Percentiles rank a stretch among this genome's conserved stretches.
These are phyloP conservation scores for Abscondita cerata DNA, from an alignment of 2,888 invertebrate species.

Conservation along the genomic window DNA sequence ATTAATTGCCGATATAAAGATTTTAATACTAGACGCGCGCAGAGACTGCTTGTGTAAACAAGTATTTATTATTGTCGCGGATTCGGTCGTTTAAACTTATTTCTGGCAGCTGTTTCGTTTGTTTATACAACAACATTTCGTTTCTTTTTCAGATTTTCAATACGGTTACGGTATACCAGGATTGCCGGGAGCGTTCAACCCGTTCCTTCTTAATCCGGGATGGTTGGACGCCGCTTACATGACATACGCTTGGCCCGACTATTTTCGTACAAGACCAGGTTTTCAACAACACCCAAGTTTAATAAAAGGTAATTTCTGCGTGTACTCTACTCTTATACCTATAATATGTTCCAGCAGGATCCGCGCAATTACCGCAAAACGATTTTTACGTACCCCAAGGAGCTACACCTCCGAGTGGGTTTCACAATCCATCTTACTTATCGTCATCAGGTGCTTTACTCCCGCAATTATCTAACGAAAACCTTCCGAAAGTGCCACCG, in stretches of 20 bases:
- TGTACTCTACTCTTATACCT: neutral
- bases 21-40: conserved; percentile 24
- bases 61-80: conserved; percentile 24
- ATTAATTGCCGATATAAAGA: conserved; percentile 31
- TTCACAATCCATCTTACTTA: conserved; percentile 53
- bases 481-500: conserved; percentile 46
- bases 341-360: conserved; percentile 48
- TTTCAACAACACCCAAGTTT: conserved; percentile 60
- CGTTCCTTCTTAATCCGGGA: conserved; percentile 80
- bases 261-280: conserved; percentile 67
- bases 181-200: conserved; percentile 74
- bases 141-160: conserved; percentile 73
- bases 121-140: neutral
- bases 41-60: conserved; percentile 30
- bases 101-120: conserved; percentile 19
- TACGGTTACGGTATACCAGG: conserved; percentile 73
- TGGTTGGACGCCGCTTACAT: conserved; percentile 88
- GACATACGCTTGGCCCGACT: conserved; percentile 75
- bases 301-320: conserved; percentile 65
- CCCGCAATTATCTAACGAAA: conserved; percentile 64
- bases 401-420: conserved; percentile 36
- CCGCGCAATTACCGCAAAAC: conserved; percentile 37
- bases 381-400: conserved; percentile 43
- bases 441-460: conserved; percentile 63
- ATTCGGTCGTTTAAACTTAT: no score